phyloP scores from a whole-genome alignment of 1,140 invertebrate genomes.

The Drosophila nannoptera region DNA sequence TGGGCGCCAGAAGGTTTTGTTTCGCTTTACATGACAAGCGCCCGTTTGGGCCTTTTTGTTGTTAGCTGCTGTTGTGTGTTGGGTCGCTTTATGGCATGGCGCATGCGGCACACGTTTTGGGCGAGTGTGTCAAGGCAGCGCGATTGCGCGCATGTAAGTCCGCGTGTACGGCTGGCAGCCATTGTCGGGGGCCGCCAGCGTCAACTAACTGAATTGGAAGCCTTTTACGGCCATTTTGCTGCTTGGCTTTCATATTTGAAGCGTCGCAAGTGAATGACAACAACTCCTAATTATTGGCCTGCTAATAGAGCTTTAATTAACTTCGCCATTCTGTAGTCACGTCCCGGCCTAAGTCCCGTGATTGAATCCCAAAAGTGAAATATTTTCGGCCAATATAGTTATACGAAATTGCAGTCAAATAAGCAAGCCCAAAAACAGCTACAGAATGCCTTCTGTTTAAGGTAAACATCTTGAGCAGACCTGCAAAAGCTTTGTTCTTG shows the following conservation, averaged over 20 bases:
- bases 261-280: not conserved
- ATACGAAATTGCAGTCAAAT: not conserved
- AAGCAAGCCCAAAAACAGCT: not conserved
- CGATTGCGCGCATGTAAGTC: constrained; percentile 12
- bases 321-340: constrained; percentile 44
- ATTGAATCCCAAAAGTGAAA: constrained; percentile 1
- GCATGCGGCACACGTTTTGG: constrained; percentile 70
- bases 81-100: constrained; percentile 42
- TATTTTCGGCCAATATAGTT: constrained; percentile 1
- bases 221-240: constrained; percentile 64
- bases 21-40: constrained; percentile 47
- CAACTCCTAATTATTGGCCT: constrained; percentile 50
- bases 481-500: not conserved
- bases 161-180: constrained; percentile 16
- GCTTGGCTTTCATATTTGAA: constrained; percentile 63
- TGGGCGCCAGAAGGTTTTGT: constrained; percentile 67
- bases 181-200: constrained; percentile 7
- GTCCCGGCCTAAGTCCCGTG: constrained; percentile 24
- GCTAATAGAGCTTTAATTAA: constrained; percentile 56
- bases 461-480: not conserved
- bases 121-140: constrained; percentile 70
- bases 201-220: constrained; percentile 28
- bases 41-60: constrained; percentile 45
- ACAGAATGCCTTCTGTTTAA: not conserved
- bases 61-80: constrained; percentile 18